Percentiles rank a stretch among this genome's conserved stretches.
These are phyloP conservation scores for Gorsachius magnificus DNA, from an alignment of 2,797 vertebrate genomes.

Conservation along the genomic window DNA sequence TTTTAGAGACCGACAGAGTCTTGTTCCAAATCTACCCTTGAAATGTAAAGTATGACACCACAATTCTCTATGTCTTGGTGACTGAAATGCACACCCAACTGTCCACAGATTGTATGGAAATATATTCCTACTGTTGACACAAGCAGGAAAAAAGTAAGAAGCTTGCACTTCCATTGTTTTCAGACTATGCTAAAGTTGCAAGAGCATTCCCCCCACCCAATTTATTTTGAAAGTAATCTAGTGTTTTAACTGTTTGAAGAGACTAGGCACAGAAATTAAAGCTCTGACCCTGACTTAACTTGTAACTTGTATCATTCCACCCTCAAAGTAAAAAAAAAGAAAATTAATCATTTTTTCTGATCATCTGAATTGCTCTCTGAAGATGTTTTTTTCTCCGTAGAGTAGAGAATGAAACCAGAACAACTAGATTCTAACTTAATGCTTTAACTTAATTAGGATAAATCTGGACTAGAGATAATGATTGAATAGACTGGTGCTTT, in stretches of 20 bases:
- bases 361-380: background rate
- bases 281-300: background rate
- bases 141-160: background rate
- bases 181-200: background rate
- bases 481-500: background rate
- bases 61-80: background rate
- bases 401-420: background rate
- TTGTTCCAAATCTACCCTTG: background rate
- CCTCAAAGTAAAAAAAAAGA: background rate
- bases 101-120: background rate
- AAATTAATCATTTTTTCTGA: background rate
- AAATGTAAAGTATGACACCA: background rate
- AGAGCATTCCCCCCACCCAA: fast-evolving
- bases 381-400: background rate
- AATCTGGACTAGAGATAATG: background rate
- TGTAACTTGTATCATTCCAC: background rate
- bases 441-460: background rate
- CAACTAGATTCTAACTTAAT: background rate
- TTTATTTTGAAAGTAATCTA: background rate
- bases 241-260: background rate
- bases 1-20: background rate
- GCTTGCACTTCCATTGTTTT: background rate
- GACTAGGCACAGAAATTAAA: background rate
- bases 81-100: background rate
- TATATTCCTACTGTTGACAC: background rate